Percentiles rank a stretch among this genome's conserved stretches.
Evolutionary conservation across 2,797 vertebrate species (phyloP).

Genomic region (Gambelia wislizenii): DNA sequence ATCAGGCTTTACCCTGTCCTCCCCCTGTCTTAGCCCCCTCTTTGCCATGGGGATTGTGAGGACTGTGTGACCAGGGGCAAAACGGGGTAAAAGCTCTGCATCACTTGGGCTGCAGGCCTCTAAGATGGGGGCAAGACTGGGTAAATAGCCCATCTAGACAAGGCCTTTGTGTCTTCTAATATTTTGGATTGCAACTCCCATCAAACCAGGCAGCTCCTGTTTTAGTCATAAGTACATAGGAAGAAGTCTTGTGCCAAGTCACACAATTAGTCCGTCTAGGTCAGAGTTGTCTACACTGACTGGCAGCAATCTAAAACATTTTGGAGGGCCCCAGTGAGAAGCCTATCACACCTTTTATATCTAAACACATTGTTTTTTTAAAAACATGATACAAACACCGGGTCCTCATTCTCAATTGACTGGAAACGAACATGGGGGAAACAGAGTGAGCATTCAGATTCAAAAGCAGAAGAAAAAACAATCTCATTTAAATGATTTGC

Average conservation of each 20-base stretch:
- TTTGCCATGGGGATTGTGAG: too few species aligned
- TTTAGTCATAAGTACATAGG: too few species aligned
- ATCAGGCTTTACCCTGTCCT: too few species aligned
- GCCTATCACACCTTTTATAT: constrained; percentile 60
- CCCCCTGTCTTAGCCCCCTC: too few species aligned
- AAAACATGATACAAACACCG: constrained; percentile 25
- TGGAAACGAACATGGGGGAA: constrained; percentile 62
- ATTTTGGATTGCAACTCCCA: neutral
- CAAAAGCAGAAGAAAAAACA: constrained; percentile 61
- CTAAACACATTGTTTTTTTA: constrained; percentile 39
- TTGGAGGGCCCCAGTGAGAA: constrained; percentile 2
- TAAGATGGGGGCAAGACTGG: too few species aligned
- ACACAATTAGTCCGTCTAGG: neutral
- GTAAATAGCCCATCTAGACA: too few species aligned
- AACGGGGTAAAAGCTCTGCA: too few species aligned
- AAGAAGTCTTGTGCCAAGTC: too few species aligned
- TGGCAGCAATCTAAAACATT: neutral
- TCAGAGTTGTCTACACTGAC: neutral
- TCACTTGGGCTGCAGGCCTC: too few species aligned
- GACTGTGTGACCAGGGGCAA: too few species aligned
- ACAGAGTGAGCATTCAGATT: constrained; percentile 64
- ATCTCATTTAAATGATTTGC: constrained; percentile 74
- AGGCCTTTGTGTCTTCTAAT: neutral
- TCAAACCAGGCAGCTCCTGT: neutral
- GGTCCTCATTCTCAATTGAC: constrained; percentile 52